These are phyloP conservation scores for Callitettix versicolor DNA, from an alignment of 1,140 invertebrate genomes.

Conservation along the genomic window DNA sequence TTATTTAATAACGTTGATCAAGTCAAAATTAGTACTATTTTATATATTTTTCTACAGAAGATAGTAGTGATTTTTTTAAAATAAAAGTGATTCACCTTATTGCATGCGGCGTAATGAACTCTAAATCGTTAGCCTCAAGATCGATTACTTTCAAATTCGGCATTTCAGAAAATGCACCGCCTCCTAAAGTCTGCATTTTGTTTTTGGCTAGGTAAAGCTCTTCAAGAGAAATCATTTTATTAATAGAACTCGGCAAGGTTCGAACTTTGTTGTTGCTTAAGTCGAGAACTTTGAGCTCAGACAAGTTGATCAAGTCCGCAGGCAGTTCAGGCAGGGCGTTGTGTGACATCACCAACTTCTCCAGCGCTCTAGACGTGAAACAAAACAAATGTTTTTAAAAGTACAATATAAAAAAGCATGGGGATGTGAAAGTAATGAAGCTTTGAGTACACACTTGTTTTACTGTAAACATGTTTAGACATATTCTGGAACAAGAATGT, in stretches of 20 bases:
- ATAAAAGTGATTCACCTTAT: too few species aligned
- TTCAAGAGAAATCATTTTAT: constrained; percentile 46
- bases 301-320: constrained; percentile 51
- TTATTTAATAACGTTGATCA: too few species aligned
- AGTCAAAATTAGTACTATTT: too few species aligned
- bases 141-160: constrained; percentile 59
- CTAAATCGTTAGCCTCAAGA: constrained; percentile 71
- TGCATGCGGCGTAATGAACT: constrained; percentile 62
- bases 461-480: too few species aligned
- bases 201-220: constrained; percentile 62
- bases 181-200: constrained; percentile 55
- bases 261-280: constrained; percentile 71
- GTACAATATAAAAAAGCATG: too few species aligned
- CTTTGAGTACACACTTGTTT: too few species aligned
- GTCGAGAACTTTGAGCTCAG: constrained; percentile 57
- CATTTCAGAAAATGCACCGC: constrained; percentile 60
- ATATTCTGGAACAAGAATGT: too few species aligned
- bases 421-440: too few species aligned
- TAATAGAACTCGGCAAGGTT: constrained; percentile 52
- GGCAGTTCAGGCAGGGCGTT: constrained; percentile 65
- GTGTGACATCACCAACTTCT: constrained; percentile 63
- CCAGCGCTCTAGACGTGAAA: constrained; percentile 54
- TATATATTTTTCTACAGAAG: too few species aligned
- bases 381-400: too few species aligned
- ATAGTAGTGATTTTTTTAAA: too few species aligned